Percentiles rank a stretch among this genome's conserved stretches.
Conservation (phyloP, 2,797 vertebrate species). For the Intellagama lesueurii region DNA sequence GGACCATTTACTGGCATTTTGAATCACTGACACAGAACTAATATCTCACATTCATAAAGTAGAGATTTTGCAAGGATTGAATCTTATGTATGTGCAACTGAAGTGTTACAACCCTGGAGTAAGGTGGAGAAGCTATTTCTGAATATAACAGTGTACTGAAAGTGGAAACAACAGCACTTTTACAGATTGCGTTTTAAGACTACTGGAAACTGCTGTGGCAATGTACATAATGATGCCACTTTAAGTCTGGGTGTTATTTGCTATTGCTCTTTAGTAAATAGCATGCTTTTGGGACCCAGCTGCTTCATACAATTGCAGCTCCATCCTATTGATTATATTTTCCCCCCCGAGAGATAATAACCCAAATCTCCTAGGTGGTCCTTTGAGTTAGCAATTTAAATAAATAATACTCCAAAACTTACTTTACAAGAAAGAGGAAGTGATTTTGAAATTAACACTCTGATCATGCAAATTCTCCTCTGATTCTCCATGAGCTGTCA, state of each 20-base stretch:
- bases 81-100: neutral
- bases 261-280: constrained; percentile 57
- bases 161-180: neutral
- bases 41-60: no score
- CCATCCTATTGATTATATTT: constrained; percentile 64
- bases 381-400: constrained; percentile 64
- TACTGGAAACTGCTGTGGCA: neutral
- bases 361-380: constrained; percentile 59
- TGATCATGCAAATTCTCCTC: constrained; percentile 57
- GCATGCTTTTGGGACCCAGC: constrained; percentile 63
- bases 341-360: constrained; percentile 51
- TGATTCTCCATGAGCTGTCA: constrained; percentile 57
- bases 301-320: constrained; percentile 63
- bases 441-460: constrained; percentile 57
- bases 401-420: constrained; percentile 61
- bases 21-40: no score
- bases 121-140: neutral
- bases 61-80: no score
- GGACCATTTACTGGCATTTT: no score
- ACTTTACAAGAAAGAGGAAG: constrained; percentile 34
- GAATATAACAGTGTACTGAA: neutral
- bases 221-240: constrained; percentile 26
- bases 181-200: constrained; percentile 1
- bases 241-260: constrained; percentile 69
- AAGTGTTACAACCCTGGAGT: neutral